These are phyloP conservation scores for Temnothorax rugatulus DNA, from an alignment of 2,888 invertebrate genomes.

Conservation along the genomic window DNA sequence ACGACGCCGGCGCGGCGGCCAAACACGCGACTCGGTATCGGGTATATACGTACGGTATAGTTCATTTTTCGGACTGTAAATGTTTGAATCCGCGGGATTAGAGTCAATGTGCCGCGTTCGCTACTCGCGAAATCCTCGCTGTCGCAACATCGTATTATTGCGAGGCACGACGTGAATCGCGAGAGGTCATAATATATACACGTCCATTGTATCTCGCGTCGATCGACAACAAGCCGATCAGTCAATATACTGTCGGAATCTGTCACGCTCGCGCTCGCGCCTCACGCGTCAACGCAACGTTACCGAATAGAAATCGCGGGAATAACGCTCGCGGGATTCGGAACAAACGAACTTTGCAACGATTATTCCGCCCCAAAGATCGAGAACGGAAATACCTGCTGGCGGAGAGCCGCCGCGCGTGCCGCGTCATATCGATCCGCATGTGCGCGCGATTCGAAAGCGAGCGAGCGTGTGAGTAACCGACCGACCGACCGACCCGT, in stretches of 20 bases:
- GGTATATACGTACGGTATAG: too few species aligned
- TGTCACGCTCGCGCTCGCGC: not conserved
- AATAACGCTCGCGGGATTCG: constrained; percentile 12
- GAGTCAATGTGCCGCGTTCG: not conserved
- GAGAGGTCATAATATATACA: too few species aligned
- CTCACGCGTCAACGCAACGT: not conserved
- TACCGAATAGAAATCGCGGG: constrained; percentile 56
- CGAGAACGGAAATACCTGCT: constrained; percentile 43
- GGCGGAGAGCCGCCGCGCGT: not conserved
- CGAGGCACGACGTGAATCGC: not conserved
- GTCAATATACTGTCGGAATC: not conserved
- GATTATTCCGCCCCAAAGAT: constrained; percentile 60
- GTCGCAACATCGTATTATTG: not conserved
- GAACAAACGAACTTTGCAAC: constrained; percentile 65
- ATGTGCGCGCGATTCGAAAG: not conserved
- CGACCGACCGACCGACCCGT: not conserved
- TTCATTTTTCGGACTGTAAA: not conserved
- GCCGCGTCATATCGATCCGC: constrained; percentile 21
- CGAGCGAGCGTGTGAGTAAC: constrained; percentile 25
- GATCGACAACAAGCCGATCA: constrained; percentile 1
- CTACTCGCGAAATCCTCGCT: not conserved
- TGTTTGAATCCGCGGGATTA: not conserved
- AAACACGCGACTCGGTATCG: not conserved
- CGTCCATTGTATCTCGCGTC: not conserved
- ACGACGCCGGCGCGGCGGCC: too few species aligned